These are phyloP conservation scores for Yponomeuta cagnagella DNA, from an alignment of 2,888 invertebrate species.

Conservation along the genomic window DNA sequence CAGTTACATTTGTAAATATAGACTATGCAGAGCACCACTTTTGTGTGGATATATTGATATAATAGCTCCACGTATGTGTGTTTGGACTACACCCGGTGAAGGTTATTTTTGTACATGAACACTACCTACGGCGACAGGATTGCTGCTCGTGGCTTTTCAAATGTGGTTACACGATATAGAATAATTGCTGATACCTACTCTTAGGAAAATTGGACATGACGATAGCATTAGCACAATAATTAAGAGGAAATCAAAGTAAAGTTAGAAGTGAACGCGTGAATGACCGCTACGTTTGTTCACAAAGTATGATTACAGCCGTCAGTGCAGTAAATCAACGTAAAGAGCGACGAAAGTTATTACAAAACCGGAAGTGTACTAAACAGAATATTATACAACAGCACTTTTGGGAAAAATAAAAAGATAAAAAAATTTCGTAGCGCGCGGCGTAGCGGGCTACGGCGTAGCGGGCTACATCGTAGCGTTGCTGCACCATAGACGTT, in stretches of 20 bases:
- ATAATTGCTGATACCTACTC: no score
- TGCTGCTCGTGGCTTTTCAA: background rate
- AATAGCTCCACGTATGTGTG: background rate
- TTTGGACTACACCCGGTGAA: background rate
- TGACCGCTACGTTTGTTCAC: no score
- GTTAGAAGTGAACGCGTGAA: no score
- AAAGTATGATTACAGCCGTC: no score
- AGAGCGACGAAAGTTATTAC: background rate
- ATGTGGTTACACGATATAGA: no score
- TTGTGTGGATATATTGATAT: background rate
- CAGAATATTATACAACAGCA: background rate
- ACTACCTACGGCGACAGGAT: background rate
- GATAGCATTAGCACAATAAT: no score
- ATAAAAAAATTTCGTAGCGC: no score
- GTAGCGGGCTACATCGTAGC: background rate
- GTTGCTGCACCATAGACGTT: background rate
- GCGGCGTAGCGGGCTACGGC: background rate
- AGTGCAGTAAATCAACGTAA: no score
- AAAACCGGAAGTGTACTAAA: slow-evolving; percentile 1
- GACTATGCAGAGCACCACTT: background rate
- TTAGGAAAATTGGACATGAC: no score
- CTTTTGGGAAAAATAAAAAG: background rate
- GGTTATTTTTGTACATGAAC: background rate
- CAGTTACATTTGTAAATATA: background rate
- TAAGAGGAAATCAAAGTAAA: no score